Base-by-base conservation (phyloP, 2,888 invertebrate species). In the Latheticus oryzae region DNA sequence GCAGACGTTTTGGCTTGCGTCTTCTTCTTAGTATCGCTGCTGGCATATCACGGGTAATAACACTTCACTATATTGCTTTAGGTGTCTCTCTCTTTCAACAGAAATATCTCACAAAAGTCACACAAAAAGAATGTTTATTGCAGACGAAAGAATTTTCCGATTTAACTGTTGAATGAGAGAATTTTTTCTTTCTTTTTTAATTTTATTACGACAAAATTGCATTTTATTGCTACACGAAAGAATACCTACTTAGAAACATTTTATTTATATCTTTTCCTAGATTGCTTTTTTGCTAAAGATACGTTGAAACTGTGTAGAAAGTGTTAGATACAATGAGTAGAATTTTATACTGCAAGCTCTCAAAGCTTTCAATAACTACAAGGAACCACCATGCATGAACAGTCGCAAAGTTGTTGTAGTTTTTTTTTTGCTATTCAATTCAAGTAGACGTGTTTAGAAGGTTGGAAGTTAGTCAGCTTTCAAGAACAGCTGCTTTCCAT, bases 1-100 rank as follows among this genome's bases (percentile, higher is more conserved):
- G 94, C 95, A 2, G 95, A 95, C 76, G 87, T 94, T 1, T 79
- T 94, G 52, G 91, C 93, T 3, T 90, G 91, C 69, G 82, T 91
- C 35, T 91, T 93, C 80, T 92, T 93, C 77, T 83, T 93, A 3
- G 81, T 90, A 57, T 90, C 93, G 0, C 84, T 93, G 61, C 83
- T 92, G 23, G 84, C 87, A 33, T 93, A 93, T 79, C 89, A 90
- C 73, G 89, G 89, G 91, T 91, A 80, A 87, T 42, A 43, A 35
- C 43, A 58, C 51, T 53, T 42, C 26, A 40, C 48, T 53, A 40
- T 53, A 47, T 52, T 43, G 42, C 45, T 30, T 48, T 35, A 32
- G 21, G 16, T 38, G 37, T 50, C 37, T 37, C 50, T 48, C 37
- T 50, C 38, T 50, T 50, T 38, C 50, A 38, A 38, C 50, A 38